Evolutionary conservation across 1,140 invertebrate genomes (phyloP).

Genomic region (Lerema accius): DNA sequence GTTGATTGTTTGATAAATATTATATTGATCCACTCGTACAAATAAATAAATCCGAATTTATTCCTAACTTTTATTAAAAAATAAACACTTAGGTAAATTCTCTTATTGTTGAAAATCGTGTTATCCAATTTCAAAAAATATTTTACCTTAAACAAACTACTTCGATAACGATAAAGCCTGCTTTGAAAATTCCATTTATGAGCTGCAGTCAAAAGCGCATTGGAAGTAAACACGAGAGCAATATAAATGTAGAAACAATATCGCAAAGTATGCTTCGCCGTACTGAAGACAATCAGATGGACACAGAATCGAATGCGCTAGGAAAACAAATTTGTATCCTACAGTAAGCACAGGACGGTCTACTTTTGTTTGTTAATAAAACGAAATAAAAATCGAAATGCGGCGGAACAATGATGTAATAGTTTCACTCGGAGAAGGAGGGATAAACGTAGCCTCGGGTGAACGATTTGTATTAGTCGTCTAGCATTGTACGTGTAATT

Average conservation of each 20-base stretch:
- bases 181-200: constrained; percentile 32
- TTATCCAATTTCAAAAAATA: no score
- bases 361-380: constrained; percentile 50
- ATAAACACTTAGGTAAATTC: no score
- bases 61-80: no score
- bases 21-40: no score
- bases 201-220: constrained; percentile 36
- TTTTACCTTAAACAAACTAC: constrained; percentile 14
- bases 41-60: no score
- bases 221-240: constrained; percentile 39
- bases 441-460: constrained; percentile 74
- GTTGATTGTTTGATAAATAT: no score
- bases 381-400: constrained; percentile 54
- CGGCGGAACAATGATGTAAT: constrained; percentile 69
- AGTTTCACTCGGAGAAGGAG: constrained; percentile 60
- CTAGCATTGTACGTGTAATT: constrained; percentile 78
- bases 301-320: constrained; percentile 43
- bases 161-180: constrained; percentile 30
- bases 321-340: constrained; percentile 48
- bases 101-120: no score
- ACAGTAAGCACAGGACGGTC: constrained; percentile 43
- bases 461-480: constrained; percentile 79
- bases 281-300: constrained; percentile 40
- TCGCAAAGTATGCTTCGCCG: constrained; percentile 43
- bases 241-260: constrained; percentile 44